These are phyloP conservation scores for Emydocephalus ijimae DNA, from an alignment of 2,113 vertebrate species.

Conservation along the genomic window DNA sequence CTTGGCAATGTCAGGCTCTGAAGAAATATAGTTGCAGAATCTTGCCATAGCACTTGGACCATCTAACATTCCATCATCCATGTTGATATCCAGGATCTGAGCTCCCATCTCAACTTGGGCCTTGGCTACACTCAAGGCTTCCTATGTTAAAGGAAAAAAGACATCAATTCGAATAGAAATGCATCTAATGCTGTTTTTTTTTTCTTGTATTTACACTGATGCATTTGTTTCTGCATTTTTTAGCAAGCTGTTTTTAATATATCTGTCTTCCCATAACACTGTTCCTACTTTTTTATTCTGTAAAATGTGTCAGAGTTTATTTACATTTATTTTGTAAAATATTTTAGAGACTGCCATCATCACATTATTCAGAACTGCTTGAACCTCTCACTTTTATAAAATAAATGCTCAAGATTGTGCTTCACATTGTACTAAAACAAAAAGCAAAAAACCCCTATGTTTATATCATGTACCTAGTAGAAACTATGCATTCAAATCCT, in stretches of 20 bases:
- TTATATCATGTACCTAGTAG: neutral
- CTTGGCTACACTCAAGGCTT: constrained; percentile 88
- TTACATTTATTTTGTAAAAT: neutral
- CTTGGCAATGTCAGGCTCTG: constrained; percentile 92
- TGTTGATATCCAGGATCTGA: constrained; percentile 94
- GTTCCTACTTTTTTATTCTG: neutral
- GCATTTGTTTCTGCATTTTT: neutral
- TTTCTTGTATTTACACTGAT: neutral
- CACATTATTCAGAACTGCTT: neutral
- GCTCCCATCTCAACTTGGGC: constrained; percentile 95
- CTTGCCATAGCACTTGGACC: constrained; percentile 85
- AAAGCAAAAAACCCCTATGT: neutral
- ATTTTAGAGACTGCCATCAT: neutral
- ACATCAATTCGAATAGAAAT: neutral
- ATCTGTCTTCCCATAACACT: neutral
- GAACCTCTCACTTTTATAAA: neutral
- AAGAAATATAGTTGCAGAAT: constrained; percentile 90
- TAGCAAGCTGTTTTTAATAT: neutral
- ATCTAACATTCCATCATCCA: constrained; percentile 98
- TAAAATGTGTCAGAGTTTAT: neutral
- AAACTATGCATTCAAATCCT: neutral
- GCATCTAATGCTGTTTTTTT: neutral
- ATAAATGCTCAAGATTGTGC: neutral
- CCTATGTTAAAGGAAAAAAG: constrained; percentile 65
- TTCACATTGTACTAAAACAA: neutral